Base-by-base conservation (phyloP, 1,140 invertebrate species). In the Tribolium castaneum region DNA sequence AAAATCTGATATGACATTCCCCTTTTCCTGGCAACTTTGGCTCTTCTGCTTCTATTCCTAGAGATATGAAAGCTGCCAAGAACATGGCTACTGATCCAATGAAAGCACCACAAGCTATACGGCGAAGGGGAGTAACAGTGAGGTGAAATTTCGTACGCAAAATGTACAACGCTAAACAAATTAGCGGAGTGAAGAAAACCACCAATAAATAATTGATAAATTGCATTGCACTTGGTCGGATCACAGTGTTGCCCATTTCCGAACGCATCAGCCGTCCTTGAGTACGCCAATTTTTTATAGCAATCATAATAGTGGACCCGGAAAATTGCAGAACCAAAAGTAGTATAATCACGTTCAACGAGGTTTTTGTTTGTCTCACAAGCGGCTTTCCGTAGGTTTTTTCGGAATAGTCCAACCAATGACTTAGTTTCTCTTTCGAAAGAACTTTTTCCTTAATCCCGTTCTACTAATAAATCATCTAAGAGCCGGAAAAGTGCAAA, bases 381-480 rank as follows among this genome's bases (percentile, higher is more conserved):
- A 39, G 9, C 6, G 34, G 9, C 6, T 39, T 10, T 39, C 34
- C 34, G 9, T 39, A 39, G 0, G 9, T 2, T 39, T 39, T 10
- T 39, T 6, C 9, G 1, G 34, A 39, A 10, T 39, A 39, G 4
- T 39, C 34, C 34, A 39, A 39, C 34, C 34, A 39, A 10, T 39
- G 34, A 7, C 9, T 6, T 1, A 39, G 6, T 39, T 39, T 39
- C 4, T 39, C 34, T 3, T 39, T 39, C 4, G 34, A 39, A 7
- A 39, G 0, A 39, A 39, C 9, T 39, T 39, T 39, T 39, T 39
- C 6, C 9, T 10, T 39, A 10, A 39, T 39, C 6, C 34, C 34
- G 4, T 39, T 79, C 89, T 89, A 39, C 16, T 19, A 19, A 19
- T 19, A 19, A 19, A 19, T 19, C 16, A 19, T 19, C 16, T 19